Evolutionary conservation across 1,140 invertebrate genomes (phyloP).

Genomic region (Hyphantria cunea): DNA sequence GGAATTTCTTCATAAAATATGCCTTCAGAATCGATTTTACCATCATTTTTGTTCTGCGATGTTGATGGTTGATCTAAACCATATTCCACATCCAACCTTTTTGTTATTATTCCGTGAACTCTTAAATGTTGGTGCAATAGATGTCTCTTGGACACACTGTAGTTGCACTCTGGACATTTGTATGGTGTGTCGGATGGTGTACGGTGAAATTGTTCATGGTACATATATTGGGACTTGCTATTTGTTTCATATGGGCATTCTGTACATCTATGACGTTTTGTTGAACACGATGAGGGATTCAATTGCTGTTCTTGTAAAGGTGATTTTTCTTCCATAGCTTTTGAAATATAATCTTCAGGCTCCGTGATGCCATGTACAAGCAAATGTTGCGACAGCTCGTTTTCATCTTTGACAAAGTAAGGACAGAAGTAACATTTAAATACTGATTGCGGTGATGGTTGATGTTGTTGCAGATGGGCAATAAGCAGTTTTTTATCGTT

Average conservation of each 20-base stretch:
- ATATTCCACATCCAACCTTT: conserved; percentile 60
- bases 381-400: conserved; percentile 75
- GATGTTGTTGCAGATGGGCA: conserved; percentile 88
- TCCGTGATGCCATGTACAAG: conserved; percentile 72
- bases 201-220: conserved; percentile 93
- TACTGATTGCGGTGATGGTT: conserved; percentile 85
- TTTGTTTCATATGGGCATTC: conserved; percentile 91
- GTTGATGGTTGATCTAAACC: conserved; percentile 49
- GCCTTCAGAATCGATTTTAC: conserved; percentile 38
- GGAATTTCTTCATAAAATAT: conserved; percentile 80
- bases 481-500: conserved; percentile 85
- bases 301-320: conserved; percentile 47
- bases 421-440: conserved; percentile 92
- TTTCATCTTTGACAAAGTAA: conserved; percentile 86
- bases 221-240: conserved; percentile 91
- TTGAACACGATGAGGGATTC: conserved; percentile 32
- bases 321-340: conserved; percentile 68
- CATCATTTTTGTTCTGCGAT: conserved; percentile 40
- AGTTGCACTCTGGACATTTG: conserved; percentile 91
- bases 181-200: conserved; percentile 86
- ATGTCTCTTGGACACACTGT: conserved; percentile 91
- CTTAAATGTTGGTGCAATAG: conserved; percentile 90
- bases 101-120: conserved; percentile 85
- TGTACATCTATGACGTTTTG: conserved; percentile 86
- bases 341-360: conserved; percentile 74